Evolutionary conservation across 2,888 invertebrate genomes (phyloP).

Genomic region (Troides oblongomaculatus): DNA sequence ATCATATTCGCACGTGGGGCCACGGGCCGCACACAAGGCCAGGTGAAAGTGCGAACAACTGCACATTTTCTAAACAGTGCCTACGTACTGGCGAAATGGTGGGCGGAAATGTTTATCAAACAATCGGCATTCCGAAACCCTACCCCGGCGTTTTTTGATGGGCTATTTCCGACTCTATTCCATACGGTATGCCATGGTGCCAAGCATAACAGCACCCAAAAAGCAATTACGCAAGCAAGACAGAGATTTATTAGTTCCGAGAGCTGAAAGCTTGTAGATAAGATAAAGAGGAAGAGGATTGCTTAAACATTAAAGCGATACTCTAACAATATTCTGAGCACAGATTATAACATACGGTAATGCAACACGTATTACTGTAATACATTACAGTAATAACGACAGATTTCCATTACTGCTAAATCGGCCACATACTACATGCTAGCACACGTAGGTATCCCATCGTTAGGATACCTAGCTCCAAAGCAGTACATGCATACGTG

Average conservation of each 20-base stretch:
- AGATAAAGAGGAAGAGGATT: conserved; percentile 45
- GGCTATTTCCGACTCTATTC: conserved; percentile 33
- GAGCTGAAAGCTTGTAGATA: conserved; percentile 43
- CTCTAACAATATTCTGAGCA: too few relatives aligned
- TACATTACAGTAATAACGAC: not conserved
- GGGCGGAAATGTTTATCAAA: conserved; percentile 51
- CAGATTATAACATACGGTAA: too few relatives aligned
- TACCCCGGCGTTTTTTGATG: conserved; percentile 26
- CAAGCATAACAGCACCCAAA: conserved; percentile 28
- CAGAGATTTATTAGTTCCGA: conserved; percentile 41
- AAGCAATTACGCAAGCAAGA: conserved; percentile 37
- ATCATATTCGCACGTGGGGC: conserved; percentile 52
- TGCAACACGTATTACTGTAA: not conserved
- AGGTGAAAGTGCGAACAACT: conserved; percentile 70
- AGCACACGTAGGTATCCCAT: too few relatives aligned
- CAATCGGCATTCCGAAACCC: conserved; percentile 35
- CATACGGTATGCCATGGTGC: conserved; percentile 8
- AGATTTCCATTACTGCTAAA: not conserved
- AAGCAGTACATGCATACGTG: too few relatives aligned
- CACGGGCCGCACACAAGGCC: conserved; percentile 44
- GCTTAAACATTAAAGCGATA: conserved; percentile 27
- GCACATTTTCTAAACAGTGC: conserved; percentile 43
- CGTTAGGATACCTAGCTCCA: too few relatives aligned
- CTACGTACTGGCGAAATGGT: conserved; percentile 43
- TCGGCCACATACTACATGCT: not conserved